These are phyloP conservation scores for Ips nitidus DNA, from an alignment of 1,140 invertebrate species.

Conservation along the genomic window DNA sequence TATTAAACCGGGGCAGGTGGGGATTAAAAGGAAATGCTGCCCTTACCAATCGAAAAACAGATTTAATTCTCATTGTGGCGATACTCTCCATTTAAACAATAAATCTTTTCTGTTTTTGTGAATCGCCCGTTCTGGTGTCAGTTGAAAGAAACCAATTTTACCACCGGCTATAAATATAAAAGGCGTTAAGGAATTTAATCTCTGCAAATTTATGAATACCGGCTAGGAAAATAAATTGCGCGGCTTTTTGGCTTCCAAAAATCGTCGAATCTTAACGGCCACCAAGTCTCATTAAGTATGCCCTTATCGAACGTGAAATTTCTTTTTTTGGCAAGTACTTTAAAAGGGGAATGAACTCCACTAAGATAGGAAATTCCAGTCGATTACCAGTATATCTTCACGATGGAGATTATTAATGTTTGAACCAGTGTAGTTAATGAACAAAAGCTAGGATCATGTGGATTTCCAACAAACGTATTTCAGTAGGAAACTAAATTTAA, in stretches of 20 bases:
- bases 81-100: background rate
- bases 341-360: no score
- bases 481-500: no score
- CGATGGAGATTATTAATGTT: no score
- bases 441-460: no score
- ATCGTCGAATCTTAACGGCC: background rate
- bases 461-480: no score
- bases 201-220: conserved; percentile 1
- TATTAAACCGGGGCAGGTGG: no score
- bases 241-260: background rate
- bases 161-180: conserved; percentile 5
- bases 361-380: no score
- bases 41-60: background rate
- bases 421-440: no score
- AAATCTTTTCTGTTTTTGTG: conserved; percentile 10
- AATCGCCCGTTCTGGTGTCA: conserved; percentile 1
- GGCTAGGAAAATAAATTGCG: background rate
- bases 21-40: no score
- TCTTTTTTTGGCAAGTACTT: no score
- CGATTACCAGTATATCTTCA: no score
- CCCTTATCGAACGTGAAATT: background rate
- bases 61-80: background rate
- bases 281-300: background rate
- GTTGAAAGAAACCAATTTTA: conserved; percentile 11
- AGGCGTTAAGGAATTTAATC: conserved; percentile 4